Percentiles rank a stretch among this genome's conserved stretches.
phyloP scores from a whole-genome alignment of 2,888 invertebrate genomes.

The Lepidochrysops patricia region DNA sequence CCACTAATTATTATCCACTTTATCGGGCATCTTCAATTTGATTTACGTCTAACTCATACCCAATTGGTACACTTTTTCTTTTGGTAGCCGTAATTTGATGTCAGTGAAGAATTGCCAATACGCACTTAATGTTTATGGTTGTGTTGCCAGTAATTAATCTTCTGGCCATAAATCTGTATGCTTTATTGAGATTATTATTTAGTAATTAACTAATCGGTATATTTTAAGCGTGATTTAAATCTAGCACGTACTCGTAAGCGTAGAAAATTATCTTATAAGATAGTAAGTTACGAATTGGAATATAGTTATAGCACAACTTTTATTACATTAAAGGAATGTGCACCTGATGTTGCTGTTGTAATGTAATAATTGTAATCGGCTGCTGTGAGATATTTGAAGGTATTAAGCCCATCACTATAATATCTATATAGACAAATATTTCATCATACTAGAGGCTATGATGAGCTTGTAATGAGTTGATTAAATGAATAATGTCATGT shows the following conservation, averaged over 20 bases:
- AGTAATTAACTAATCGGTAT: neutral
- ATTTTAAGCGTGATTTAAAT: neutral
- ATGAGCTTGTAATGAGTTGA: constrained; percentile 1
- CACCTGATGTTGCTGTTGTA: too few species aligned
- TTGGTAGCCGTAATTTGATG: constrained; percentile 50
- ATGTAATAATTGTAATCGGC: neutral
- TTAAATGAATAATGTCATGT: neutral
- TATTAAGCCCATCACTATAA: neutral
- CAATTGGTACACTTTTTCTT: constrained; percentile 72
- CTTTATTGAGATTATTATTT: constrained; percentile 4
- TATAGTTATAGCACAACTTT: neutral
- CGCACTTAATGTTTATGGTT: neutral
- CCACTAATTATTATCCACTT: constrained; percentile 75
- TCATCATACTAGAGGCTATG: neutral
- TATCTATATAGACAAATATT: neutral
- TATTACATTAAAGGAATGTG: neutral
- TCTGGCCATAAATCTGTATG: neutral
- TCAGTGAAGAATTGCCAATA: constrained; percentile 11
- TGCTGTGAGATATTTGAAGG: neutral
- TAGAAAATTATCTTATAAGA: neutral
- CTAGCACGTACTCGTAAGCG: neutral
- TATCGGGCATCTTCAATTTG: constrained; percentile 74
- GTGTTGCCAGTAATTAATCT: neutral
- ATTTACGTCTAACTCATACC: constrained; percentile 69
- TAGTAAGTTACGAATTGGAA: neutral